Base-by-base conservation (phyloP, 92 coral and sea anemone genomes). In the Micromussa lordhowensis region DNA sequence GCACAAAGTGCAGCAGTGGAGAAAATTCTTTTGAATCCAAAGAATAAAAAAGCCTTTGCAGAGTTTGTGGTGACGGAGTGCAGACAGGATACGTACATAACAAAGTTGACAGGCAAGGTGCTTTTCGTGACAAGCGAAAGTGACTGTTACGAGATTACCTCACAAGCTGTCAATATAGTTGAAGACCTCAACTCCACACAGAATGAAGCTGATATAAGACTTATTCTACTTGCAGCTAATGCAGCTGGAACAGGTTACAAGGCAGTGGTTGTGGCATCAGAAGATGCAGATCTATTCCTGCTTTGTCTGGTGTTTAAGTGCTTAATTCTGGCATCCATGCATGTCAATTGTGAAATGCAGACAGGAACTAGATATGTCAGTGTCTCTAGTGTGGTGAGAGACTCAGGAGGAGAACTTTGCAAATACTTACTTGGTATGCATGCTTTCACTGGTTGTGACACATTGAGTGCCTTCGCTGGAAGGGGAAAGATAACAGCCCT, bases 381-480 rank as follows among this genome's bases (percentile, higher is more conserved):
- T 57, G 81, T 94, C 77, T 78, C 90, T 19, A 88, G 80, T 76
- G 68, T 92, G n/a, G 91, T 83, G 82, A 89, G 74, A 61, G 88
- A 85, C 71, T 29, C 88, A 24, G 98, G 93, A 70, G 32, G 32
- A 49, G 54, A 91, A 17, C 64, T 93, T 57, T 85, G 94, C 87
- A 78, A 59, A 44, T 66, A 84, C 18, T 91, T 93, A 71, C 80
- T 90, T 83, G 92, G 98, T 38, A 24, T 95, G 88, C 98, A 95
- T 75, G 84, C 92, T 40, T 82, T 68, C 80, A 95, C 91, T 26
- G 98, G n/a, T 69, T 93, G 96, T 80, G 93, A 91, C 71, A 88
- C 93, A 2, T 91, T 91, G 38, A 91, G 96, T 85, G 96, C 92
- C 15, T 95, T 94, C 40, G 91, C 88, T 85, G 95, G 91, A 22